Evolutionary conservation across 1,140 invertebrate species (phyloP).

Genomic region (Helicoverpa zea): DNA sequence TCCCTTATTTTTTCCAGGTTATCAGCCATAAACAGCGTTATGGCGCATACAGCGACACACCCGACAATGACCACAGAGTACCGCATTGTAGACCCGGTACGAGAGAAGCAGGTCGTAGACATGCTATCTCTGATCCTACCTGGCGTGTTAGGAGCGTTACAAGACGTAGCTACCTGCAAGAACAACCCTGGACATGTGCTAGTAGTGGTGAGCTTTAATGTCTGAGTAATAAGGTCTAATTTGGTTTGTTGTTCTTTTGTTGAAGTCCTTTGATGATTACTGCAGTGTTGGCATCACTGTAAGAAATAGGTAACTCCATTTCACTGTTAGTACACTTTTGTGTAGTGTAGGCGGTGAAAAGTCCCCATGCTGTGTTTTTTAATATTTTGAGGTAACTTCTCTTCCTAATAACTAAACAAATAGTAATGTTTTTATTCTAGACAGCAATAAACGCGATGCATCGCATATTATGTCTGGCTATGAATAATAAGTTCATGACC

Average conservation of each 20-base stretch:
- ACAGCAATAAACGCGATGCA: slow-evolving; percentile 71
- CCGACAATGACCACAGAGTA: slow-evolving; percentile 73
- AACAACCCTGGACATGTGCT: slow-evolving; percentile 88
- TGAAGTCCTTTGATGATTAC: too few relatives aligned
- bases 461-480: slow-evolving; percentile 71
- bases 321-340: too few relatives aligned
- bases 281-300: too few relatives aligned
- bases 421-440: slow-evolving; percentile 56
- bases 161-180: slow-evolving; percentile 86
- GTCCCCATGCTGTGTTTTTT: too few relatives aligned
- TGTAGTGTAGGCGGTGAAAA: too few relatives aligned
- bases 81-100: slow-evolving; percentile 60
- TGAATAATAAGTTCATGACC: slow-evolving; percentile 71
- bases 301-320: too few relatives aligned
- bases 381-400: too few relatives aligned
- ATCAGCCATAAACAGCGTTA: slow-evolving; percentile 87
- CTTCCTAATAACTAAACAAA: background rate
- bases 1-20: slow-evolving; percentile 74
- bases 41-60: slow-evolving; percentile 87
- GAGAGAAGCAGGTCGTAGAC: slow-evolving; percentile 81
- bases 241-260: too few relatives aligned
- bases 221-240: too few relatives aligned
- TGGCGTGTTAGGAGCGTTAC: slow-evolving; percentile 87
- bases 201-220: slow-evolving; percentile 84
- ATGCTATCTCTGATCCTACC: slow-evolving; percentile 89